These are phyloP conservation scores for Homarus gammarus DNA, from an alignment of 2,888 invertebrate species.

Conservation along the genomic window DNA sequence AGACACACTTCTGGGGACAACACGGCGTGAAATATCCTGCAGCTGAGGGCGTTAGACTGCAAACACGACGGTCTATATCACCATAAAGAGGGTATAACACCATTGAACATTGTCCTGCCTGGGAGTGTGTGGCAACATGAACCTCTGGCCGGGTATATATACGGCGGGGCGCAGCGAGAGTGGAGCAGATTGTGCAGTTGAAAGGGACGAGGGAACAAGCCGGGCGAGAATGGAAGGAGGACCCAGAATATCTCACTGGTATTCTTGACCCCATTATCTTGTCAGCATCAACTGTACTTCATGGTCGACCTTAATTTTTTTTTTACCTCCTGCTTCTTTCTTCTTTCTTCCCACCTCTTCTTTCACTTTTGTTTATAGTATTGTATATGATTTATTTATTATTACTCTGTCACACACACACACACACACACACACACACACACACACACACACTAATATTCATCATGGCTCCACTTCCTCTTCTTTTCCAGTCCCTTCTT, in stretches of 20 bases:
- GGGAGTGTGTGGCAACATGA: too few relatives aligned
- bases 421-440: conserved; percentile 30
- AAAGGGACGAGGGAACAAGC: too few relatives aligned
- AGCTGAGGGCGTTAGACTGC: too few relatives aligned
- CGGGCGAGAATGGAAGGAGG: not conserved
- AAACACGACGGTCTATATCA: not conserved
- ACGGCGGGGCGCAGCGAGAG: too few relatives aligned
- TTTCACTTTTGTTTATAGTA: not conserved
- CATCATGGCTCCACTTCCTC: not conserved
- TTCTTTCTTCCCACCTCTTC: not conserved
- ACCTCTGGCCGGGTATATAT: too few relatives aligned
- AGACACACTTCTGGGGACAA: too few relatives aligned
- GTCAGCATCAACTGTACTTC: not conserved
- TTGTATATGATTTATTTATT: too few relatives aligned
- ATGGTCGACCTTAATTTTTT: not conserved
- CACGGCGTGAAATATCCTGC: too few relatives aligned
- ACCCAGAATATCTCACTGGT: not conserved
- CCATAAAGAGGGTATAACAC: not conserved
- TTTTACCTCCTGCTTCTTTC: not conserved
- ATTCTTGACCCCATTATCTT: not conserved
- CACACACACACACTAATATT: conserved; percentile 6
- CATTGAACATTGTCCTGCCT: too few relatives aligned
- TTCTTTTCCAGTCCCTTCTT: not conserved
- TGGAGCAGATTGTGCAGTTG: too few relatives aligned
- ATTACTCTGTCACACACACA: not conserved